Base-by-base conservation (phyloP, 2,797 vertebrate species). In the Philypnodon macrostomus region DNA sequence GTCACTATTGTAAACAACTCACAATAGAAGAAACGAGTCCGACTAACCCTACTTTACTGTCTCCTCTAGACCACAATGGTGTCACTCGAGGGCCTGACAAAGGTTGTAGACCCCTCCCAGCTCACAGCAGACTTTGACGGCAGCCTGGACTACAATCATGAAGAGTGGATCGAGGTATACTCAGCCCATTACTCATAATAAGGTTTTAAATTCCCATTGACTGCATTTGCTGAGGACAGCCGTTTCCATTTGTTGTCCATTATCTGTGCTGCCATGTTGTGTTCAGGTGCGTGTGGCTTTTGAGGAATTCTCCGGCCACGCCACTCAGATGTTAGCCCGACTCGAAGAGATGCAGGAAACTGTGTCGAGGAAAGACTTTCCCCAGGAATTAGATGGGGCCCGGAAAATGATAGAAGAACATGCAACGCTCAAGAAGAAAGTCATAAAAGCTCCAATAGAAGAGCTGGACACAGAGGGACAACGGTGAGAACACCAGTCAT, bases 291-390 rank as follows among this genome's bases (percentile, higher is more conserved):
- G 95, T 18, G 93, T 99, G 76, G 95, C 95, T 42, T 97, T 98
- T 47, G 97, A 99, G 86, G 95, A 98, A 80, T 99, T 98, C 60
- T 94, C 96, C 0, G 95, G 92, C 78, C 95, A 92, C 21, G 95
- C 95, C 49, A 91, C 94, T 17, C 96, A 97, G 79, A 94, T 98
- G 92, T 79, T 99, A 19, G 87, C 93, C 5, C 90, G 95, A 38
- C 80, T 99, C n/a, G 97, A 99, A 76, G 97, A 99, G 70, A 92
- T 99, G 69, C 96, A 99, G 79, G 96, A 98, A 75, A 95, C 94
- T 0, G 89, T 99, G 14, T 93, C 95, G 0, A 92, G 94, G 58
- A 97, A 97, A 69, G 96, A 99, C 73, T 87, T 99, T 72, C 96
- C 97, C 36, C 94, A 95, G 87, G 96, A 99, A 67, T 87, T 99